Base-by-base conservation (phyloP, 2,797 vertebrate genomes). In the Urophycis tenuis region DNA sequence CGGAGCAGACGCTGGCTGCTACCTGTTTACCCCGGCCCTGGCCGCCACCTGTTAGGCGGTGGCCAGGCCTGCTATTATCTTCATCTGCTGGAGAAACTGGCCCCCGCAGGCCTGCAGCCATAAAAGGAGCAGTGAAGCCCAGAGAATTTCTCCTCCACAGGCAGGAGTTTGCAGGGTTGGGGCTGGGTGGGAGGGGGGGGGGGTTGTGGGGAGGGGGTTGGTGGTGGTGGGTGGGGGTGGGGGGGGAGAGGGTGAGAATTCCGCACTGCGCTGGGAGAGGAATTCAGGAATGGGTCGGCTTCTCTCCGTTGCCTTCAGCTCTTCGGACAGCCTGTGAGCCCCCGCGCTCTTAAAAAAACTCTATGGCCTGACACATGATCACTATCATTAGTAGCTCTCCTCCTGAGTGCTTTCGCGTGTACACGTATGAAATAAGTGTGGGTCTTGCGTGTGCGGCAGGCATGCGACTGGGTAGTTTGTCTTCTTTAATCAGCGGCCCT, bases 51-150 rank as follows among this genome's bases (percentile, higher is more conserved):
- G 93, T 92, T 94, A 85, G 84, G 84, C 79, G 49, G 71, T 53
- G 76, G 82, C 81, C 77, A 91, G 91, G 87, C 89, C 84, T 94
- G 79, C 92, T 91, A 93, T 94, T 94, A 93, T 91, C 92, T 91
- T 78, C 81, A 78, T 75, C 82, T 74, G 83, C 83, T 84, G 92
- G 92, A 93, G 93, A 64, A 64, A 11, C 60, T 3, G n/a, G 60
- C 84, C 92, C 92, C 93, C 84, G 83, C 88, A 87, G 93, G 93
- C 87, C 80, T 82, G 70, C n/a, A 78, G 89, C 86, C 81, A 83
- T 94, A 93, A 94, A 93, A 90, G 83, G 74, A 81, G 84, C 36
- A 80, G 83, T 75, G 84, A 78, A 78, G 75, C 76, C 75, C 74
- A 74, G 85, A 90, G 87, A 87, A 86, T 88, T 85, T 89, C 67